A percentile compares a stretch with the other conserved stretches of the same genome.
phyloP scores from a whole-genome alignment of 2,888 invertebrate species.

The Strigamia transsilvanica region DNA sequence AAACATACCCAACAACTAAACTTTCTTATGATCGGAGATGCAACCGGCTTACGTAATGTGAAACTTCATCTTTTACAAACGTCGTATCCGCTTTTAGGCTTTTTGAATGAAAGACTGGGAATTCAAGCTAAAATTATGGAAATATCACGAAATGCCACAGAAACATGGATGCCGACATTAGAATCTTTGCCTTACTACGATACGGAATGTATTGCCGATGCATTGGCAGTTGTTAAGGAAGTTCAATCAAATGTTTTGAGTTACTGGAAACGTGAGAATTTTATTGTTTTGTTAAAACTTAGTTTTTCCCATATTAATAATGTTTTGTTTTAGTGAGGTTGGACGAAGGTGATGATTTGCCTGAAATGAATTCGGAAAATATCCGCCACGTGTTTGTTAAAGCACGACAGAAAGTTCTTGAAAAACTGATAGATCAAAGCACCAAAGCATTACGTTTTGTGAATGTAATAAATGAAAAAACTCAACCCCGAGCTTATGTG shows the following conservation, averaged over 20 bases:
- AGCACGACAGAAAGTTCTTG: conserved; percentile 1
- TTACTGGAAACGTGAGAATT: conserved; percentile 28
- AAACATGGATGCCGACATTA: background rate
- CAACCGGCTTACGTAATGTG: background rate
- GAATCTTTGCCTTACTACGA: conserved; percentile 12
- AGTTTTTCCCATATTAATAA: background rate
- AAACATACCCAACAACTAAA: conserved; percentile 19
- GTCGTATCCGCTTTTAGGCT: background rate
- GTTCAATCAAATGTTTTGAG: conserved; percentile 16
- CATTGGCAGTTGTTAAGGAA: background rate
- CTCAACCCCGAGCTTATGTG: background rate
- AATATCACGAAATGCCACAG: background rate
- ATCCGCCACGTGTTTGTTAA: conserved; percentile 10
- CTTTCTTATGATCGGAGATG: background rate
- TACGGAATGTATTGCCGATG: conserved; percentile 24
- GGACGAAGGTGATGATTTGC: conserved; percentile 1
- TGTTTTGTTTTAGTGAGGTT: background rate
- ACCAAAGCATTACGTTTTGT: conserved; percentile 7
- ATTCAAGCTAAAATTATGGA: conserved; percentile 37
- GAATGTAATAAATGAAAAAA: conserved; percentile 25
- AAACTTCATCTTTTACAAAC: conserved; percentile 18
- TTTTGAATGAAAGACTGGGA: conserved; percentile 12
- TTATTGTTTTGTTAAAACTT: background rate
- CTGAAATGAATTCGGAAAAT: conserved; percentile 4
- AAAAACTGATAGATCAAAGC: conserved; percentile 5